Conservation (phyloP, 2,797 vertebrate genomes). For the Leptatherina wallacei region DNA sequence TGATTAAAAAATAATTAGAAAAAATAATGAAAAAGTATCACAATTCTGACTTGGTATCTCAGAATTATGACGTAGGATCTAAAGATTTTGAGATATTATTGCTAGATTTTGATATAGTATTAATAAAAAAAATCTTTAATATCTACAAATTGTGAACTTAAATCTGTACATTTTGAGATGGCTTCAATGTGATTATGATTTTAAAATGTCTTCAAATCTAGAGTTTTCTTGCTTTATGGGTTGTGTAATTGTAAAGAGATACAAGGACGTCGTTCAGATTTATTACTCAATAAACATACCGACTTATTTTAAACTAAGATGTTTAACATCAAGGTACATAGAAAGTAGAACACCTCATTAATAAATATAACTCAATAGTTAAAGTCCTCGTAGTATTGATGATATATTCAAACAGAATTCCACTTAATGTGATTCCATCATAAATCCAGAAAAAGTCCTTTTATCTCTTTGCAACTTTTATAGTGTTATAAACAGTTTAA, state of each 20-base stretch:
- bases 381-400: background rate
- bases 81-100: too few relatives aligned
- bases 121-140: too few relatives aligned
- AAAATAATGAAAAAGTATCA: background rate
- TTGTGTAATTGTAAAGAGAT: background rate
- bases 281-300: background rate
- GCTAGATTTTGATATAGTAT: too few relatives aligned
- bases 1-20: background rate
- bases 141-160: too few relatives aligned
- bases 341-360: background rate
- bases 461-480: background rate
- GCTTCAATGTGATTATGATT: background rate
- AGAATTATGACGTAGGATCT: too few relatives aligned
- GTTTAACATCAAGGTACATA: background rate
- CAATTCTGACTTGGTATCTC: background rate
- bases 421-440: constrained; percentile 6
- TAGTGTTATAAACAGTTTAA: background rate
- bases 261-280: constrained; percentile 1
- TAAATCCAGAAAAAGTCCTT: constrained; percentile 22
- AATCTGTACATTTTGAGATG: too few relatives aligned
- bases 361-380: background rate
- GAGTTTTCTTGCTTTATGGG: background rate
- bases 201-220: background rate
- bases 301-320: background rate
- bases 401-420: background rate